Evolutionary conservation across 2,797 vertebrate genomes (phyloP), one percentile per base, ranked within the genome.

Genomic region (Microchirus variegatus): DNA sequence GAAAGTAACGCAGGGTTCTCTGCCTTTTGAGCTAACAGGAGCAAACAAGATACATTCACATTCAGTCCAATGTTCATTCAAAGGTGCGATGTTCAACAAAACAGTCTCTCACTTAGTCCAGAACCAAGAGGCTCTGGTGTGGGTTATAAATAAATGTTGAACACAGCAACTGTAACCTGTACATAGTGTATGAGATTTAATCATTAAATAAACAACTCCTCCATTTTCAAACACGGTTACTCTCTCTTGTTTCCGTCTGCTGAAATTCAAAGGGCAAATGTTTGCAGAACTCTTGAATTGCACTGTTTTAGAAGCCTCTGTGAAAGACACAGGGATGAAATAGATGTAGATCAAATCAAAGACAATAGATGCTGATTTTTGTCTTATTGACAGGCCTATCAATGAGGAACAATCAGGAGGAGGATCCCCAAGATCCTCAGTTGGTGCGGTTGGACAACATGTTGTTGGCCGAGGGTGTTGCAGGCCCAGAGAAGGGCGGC

Each of bases 381-480:
- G 36, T 72, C 8, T 53, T 14, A 8, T 14, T 31, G 45, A 49
- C 83, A 97, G 96, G 96, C 77, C 86, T 97, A 53, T 96, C 96
- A 10, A 96, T 97, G 86, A 93, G 96, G 31, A 96, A 96, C 71
- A 63, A 89, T 26, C 95, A 96, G 67, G 96, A 97, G 81, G 96
- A 97, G 70, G 96, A 97, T 67, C 92, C 95, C 0, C 95, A 95
- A 68, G 96, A 97, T 68, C 96, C 96, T 10, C 96, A 97, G 91
- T 90, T 97, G 42, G 95, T 97, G 89, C 94, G 96, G 26, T 55
- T 97, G 87, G 96, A 97, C 88, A 97, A 97, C 90, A 97, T 97
- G 96, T 91, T 97, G 69, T 83, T 97, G 79, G 96, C 96, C 0
- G 96, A 97, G 84, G 96, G 96, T 2, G 96, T 97, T 67, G 95